Base-by-base conservation (phyloP, 2,888 invertebrate genomes). In the Eristalis intricaria region DNA sequence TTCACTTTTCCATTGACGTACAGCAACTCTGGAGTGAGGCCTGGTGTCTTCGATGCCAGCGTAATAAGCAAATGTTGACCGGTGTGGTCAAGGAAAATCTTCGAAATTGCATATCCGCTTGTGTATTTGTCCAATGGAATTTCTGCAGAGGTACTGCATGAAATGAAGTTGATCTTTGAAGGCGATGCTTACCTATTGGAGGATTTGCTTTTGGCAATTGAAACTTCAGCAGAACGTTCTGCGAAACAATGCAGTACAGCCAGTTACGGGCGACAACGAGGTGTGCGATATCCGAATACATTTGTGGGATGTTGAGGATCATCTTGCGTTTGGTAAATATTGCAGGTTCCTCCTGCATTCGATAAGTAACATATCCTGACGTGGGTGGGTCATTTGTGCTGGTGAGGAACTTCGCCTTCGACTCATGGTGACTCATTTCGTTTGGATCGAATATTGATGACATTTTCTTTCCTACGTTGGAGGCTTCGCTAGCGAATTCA, bases 281-380 rank as follows among this genome's bases (percentile, higher is more conserved):
- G 91, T 98, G 97, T 3, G 96, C 95, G 88, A 99, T 96, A 84
- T 95, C 94, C 3, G 84, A 89, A 64, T 90, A 90, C 26, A 89
- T 76, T 89, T 96, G 96, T 0, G 96, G 95, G 1, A 98, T 97
- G 83, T 95, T 95, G 89, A 97, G 95, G 90, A 96, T 96, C 93
- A 97, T 96, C 92, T 96, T 96, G 89, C 96, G 96, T 92, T 97
- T 98, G 40, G 95, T 96, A 92, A 98, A 98, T 92, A 98, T 98
- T 10, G 98, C 97, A 22, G 95, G 94, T 89, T 97, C 97, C 90
- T 96, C 96, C 90, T 96, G 95, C 23, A 95, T 91, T 75, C 94
- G 93, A 93, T 94, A 94, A 82, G 93, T 94, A 63, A 94, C 94
- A 89, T 94, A 94, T 2, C 94, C 94, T 2, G 94, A 94, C 8